Evolutionary conservation across 2,113 vertebrate genomes (phyloP).

Genomic region (Bettongia penicillata): DNA sequence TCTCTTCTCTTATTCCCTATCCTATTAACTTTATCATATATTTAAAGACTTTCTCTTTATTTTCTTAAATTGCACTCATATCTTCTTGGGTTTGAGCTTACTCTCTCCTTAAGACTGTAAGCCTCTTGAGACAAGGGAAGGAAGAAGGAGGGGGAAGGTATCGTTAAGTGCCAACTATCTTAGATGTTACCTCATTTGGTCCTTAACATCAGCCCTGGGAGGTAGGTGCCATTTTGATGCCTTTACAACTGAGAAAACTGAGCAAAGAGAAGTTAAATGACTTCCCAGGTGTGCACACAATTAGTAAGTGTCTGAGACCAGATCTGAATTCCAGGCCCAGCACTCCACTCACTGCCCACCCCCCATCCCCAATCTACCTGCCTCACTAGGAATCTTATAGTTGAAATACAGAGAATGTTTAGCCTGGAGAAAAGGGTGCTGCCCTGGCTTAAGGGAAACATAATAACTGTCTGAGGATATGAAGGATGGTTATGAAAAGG

Average conservation of each 20-base stretch:
- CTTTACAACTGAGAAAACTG: not conserved
- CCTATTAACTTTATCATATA: not conserved
- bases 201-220: not conserved
- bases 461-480: not conserved
- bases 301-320: too few relatives aligned
- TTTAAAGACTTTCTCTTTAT: not conserved
- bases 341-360: too few relatives aligned
- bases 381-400: too few relatives aligned
- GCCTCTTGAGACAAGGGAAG: not conserved
- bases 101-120: not conserved
- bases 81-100: not conserved
- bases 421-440: not conserved
- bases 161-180: not conserved
- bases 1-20: not conserved
- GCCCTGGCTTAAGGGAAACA: not conserved
- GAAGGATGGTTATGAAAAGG: not conserved
- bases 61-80: not conserved
- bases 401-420: not conserved
- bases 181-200: not conserved
- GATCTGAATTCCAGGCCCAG: too few relatives aligned
- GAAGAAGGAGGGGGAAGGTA: not conserved
- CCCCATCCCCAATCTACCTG: too few relatives aligned
- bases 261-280: not conserved
- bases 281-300: not conserved
- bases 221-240: not conserved